phyloP scores from a whole-genome alignment of 2,888 invertebrate species.

The Drosophila prostipennis region DNA sequence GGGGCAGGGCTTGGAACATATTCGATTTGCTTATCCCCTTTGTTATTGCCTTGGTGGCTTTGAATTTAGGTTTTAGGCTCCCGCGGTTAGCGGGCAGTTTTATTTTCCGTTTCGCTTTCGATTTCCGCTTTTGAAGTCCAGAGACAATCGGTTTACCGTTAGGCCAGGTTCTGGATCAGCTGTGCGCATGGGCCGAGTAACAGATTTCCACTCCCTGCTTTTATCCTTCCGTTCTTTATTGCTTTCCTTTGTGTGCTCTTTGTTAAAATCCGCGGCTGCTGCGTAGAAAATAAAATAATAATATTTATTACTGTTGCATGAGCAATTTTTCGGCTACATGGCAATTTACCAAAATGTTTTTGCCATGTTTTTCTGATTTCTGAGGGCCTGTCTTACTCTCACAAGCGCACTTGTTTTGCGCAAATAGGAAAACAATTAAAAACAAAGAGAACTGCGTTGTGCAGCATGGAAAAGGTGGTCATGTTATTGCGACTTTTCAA shows the following conservation, averaged over 20 bases:
- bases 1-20: conserved; percentile 69
- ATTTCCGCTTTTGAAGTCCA: neutral
- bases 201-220: neutral
- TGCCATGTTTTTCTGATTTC: conserved; percentile 19
- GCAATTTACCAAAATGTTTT: conserved; percentile 76
- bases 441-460: conserved; percentile 43
- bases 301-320: conserved; percentile 1
- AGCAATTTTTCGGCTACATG: conserved; percentile 47
- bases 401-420: conserved; percentile 22
- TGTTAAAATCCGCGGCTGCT: conserved; percentile 17
- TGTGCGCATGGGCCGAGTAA: conserved; percentile 34
- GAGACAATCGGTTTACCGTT: conserved; percentile 22
- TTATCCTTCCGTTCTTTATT: neutral
- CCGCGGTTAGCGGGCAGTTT: conserved; percentile 3
- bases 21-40: conserved; percentile 15
- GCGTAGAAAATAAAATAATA: conserved; percentile 39
- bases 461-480: conserved; percentile 26
- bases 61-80: conserved; percentile 4
- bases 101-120: conserved; percentile 7
- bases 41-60: conserved; percentile 2
- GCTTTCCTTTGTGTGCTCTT: neutral
- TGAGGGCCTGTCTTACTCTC: conserved; percentile 43
- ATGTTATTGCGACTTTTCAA: conserved; percentile 40
- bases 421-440: conserved; percentile 34
- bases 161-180: conserved; percentile 28